Evolutionary conservation across 2,113 vertebrate genomes (phyloP).

Genomic region (Xiphias gladius): DNA sequence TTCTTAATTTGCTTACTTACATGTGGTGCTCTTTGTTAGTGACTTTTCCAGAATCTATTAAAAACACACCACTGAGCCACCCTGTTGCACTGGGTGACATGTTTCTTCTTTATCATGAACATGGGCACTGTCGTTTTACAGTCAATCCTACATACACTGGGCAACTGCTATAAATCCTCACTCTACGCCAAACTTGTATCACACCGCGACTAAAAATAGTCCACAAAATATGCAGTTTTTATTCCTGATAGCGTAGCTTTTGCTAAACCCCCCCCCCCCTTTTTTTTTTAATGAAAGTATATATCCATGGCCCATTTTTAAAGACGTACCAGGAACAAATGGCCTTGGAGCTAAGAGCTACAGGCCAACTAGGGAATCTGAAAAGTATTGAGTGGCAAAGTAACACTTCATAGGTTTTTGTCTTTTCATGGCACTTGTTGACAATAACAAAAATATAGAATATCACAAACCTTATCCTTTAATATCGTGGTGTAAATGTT

Average conservation of each 20-base stretch:
- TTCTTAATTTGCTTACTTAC: background rate
- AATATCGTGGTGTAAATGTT: conserved; percentile 44
- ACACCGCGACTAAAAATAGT: background rate
- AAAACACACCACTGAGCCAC: background rate
- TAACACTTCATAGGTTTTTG: background rate
- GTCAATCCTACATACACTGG: background rate
- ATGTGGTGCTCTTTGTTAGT: background rate
- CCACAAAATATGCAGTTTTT: background rate
- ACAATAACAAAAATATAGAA: conserved; percentile 25
- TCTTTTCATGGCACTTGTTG: conserved; percentile 27
- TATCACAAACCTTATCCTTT: conserved; percentile 35
- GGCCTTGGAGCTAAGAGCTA: background rate
- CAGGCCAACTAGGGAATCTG: background rate
- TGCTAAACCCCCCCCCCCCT: no score
- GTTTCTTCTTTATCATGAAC: background rate
- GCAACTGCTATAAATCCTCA: background rate
- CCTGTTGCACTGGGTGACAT: background rate
- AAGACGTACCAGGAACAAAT: background rate
- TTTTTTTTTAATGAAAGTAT: background rate
- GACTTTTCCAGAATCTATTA: no score
- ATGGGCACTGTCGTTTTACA: background rate
- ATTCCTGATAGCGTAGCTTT: no score
- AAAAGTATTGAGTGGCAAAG: background rate
- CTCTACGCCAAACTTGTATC: background rate
- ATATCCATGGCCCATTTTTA: background rate